Evolutionary conservation across 2,888 invertebrate genomes (phyloP).

Genomic region (Acronicta psi): DNA sequence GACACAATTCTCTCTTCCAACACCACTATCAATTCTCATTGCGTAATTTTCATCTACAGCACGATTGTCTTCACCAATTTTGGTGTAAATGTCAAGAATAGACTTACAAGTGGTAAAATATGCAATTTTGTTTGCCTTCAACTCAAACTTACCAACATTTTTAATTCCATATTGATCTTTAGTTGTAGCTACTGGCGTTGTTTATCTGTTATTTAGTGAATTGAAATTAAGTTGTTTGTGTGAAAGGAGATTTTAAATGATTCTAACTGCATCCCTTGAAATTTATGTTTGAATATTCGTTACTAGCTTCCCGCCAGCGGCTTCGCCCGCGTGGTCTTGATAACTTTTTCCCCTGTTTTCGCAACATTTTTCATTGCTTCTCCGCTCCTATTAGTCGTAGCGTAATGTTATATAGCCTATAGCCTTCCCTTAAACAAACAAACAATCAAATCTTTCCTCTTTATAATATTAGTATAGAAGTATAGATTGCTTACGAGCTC

Average conservation of each 20-base stretch:
- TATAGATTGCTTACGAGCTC: neutral
- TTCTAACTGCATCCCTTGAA: too few species aligned
- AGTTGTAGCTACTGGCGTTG: neutral
- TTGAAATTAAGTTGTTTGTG: neutral
- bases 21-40: slow-evolving; percentile 61
- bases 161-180: slow-evolving; percentile 1
- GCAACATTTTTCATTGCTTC: too few species aligned
- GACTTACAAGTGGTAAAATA: slow-evolving; percentile 18
- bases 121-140: slow-evolving; percentile 28
- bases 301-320: too few species aligned
- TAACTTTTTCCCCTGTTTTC: too few species aligned
- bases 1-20: slow-evolving; percentile 75
- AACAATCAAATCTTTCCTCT: too few species aligned
- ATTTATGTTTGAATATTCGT: too few species aligned
- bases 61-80: slow-evolving; percentile 45
- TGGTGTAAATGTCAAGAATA: slow-evolving; percentile 43
- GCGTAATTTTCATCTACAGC: slow-evolving; percentile 63
- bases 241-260: too few species aligned
- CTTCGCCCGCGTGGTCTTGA: too few species aligned
- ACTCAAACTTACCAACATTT: slow-evolving; percentile 5
- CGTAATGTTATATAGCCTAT: too few species aligned
- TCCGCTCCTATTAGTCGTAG: too few species aligned
- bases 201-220: neutral
- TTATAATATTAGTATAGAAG: too few species aligned
- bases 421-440: too few species aligned